phyloP scores from a whole-genome alignment of 2,797 vertebrate genomes.

The Halcyon smyrnensis region DNA sequence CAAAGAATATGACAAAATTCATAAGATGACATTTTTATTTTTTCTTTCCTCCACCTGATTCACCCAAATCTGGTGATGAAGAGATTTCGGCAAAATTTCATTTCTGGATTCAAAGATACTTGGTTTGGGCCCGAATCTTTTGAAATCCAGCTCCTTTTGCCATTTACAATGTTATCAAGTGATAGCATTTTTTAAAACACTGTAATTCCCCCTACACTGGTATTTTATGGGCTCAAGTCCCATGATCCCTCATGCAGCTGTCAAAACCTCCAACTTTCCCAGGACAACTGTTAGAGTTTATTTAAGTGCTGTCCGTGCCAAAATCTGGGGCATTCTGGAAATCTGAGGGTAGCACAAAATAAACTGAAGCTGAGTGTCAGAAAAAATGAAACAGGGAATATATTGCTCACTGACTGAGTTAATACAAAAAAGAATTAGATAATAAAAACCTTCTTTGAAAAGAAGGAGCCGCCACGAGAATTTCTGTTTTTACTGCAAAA shows the following conservation, averaged over 20 bases:
- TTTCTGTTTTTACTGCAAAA: slow-evolving; percentile 11
- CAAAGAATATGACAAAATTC: not conserved
- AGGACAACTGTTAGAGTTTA: slow-evolving; percentile 64
- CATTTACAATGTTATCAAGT: slow-evolving; percentile 27
- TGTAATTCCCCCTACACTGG: slow-evolving; percentile 22
- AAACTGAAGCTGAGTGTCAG: slow-evolving; percentile 29
- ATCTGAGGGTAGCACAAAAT: slow-evolving; percentile 55
- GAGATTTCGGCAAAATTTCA: not conserved
- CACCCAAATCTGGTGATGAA: not conserved
- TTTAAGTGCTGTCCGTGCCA: slow-evolving; percentile 54
- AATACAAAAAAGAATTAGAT: slow-evolving; percentile 9
- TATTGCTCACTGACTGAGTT: slow-evolving; percentile 21
- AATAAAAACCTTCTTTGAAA: not conserved
- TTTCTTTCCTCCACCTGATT: not conserved
- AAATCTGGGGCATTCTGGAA: slow-evolving; percentile 58
- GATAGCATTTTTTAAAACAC: slow-evolving; percentile 22
- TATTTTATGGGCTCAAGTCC: slow-evolving; percentile 47
- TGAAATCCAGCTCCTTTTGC: not conserved
- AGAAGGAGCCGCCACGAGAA: not conserved
- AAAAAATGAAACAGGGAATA: slow-evolving; percentile 21
- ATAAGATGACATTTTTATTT: not conserved
- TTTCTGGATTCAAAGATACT: not conserved
- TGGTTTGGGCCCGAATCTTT: not conserved
- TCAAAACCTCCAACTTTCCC: slow-evolving; percentile 71
- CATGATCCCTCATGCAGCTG: slow-evolving; percentile 60